Conservation (phyloP, 1,140 invertebrate genomes). For the Drosophila kikkawai region DNA sequence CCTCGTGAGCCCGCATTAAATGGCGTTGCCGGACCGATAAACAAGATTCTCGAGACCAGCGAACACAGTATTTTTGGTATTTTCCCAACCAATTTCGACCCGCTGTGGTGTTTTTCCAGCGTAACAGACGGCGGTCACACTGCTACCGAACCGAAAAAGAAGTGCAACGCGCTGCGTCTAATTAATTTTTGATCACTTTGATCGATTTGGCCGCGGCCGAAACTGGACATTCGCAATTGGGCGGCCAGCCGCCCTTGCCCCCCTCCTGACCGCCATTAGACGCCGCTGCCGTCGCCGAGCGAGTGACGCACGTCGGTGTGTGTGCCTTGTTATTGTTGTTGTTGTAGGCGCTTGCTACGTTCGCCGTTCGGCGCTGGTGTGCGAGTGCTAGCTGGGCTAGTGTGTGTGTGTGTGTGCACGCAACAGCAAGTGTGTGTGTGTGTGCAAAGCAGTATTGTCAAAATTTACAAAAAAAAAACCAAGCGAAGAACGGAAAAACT, state of each 20-base stretch:
- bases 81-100: neutral
- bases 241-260: slow-evolving; percentile 41
- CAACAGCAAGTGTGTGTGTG: slow-evolving; percentile 24
- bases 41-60: too few species aligned
- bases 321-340: slow-evolving; percentile 52
- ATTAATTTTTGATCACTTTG: slow-evolving; percentile 38
- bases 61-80: neutral
- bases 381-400: slow-evolving; percentile 1
- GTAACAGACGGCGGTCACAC: neutral
- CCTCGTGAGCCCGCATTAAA: too few species aligned
- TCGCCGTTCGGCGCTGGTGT: slow-evolving; percentile 35
- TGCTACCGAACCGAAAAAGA: slow-evolving; percentile 32
- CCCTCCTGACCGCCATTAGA: slow-evolving; percentile 20
- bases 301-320: slow-evolving; percentile 49
- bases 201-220: slow-evolving; percentile 42
- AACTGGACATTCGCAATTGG: slow-evolving; percentile 43
- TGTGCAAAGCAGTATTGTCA: slow-evolving; percentile 50
- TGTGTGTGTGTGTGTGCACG: slow-evolving; percentile 15
- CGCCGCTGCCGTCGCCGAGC: slow-evolving; percentile 20
- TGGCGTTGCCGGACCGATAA: too few species aligned
- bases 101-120: neutral
- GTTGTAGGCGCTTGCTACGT: slow-evolving; percentile 45
- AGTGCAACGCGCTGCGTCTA: slow-evolving; percentile 48
- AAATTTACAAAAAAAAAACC: slow-evolving; percentile 42
- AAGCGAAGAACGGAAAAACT: slow-evolving; percentile 13